Base-by-base conservation (phyloP, 2,888 invertebrate species). In the Exephanes ischioxanthus region DNA sequence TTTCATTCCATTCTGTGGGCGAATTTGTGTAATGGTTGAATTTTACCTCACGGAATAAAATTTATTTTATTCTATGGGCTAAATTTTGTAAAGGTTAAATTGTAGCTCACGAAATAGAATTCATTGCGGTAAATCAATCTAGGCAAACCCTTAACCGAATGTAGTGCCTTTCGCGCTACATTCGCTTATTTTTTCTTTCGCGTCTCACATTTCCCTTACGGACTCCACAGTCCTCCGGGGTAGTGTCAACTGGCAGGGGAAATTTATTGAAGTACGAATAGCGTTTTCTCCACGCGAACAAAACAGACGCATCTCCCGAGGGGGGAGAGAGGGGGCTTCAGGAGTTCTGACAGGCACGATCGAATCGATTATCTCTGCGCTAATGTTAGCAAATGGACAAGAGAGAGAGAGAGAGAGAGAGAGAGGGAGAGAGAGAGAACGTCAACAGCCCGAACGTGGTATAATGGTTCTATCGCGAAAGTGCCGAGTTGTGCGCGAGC, bases 381-480 rank as follows among this genome's bases (percentile, higher is more conserved):
- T 14, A 67, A 45, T n/a, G 37, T 45, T 48, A 19, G 61, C 19
- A 22, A 75, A 53, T 55, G 41, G 22, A 67, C 37, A 61, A 67
- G 48, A 19, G 33, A 58, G 73, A 45, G 72, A 84, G 48, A 19
- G 33, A 61, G 55, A 51, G 53, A 2, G 33, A 63, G 66, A 66
- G 41, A 66, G 48, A 58, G n/a, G n/a, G n/a, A n/a, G n/a, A n/a
- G n/a, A n/a, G n/a, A n/a, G 73, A 53, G 72, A 84, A 80, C 79
- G 77, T 66, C 66, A 86, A 83, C 76, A 71, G 55, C 45, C 51
- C 73, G 80, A 67, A 83, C 84, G 84, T 67, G 81, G 84, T 81
- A 83, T 84, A 88, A 87, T 87, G 82, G 76, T 48, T 85, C 78
- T 78, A 79, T 80, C 72, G 81, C 55, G 83, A 84, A 83, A 86